Evolutionary conservation across 1,140 invertebrate genomes (phyloP).

Genomic region (Reticulitermes speratus): DNA sequence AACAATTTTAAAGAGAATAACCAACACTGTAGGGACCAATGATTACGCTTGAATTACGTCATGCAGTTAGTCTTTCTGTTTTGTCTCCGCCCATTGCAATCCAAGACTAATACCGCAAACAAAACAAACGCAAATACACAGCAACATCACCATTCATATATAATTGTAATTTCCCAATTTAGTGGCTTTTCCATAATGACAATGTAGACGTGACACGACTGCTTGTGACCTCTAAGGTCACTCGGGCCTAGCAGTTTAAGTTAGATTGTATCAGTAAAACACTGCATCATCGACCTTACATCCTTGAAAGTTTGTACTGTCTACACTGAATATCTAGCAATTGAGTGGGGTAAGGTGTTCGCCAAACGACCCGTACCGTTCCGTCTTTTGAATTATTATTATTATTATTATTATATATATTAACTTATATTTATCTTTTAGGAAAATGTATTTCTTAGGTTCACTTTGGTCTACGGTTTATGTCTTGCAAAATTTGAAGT

Average conservation of each 20-base stretch:
- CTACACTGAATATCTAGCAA: background rate
- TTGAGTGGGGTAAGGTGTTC: no score
- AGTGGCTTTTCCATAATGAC: background rate
- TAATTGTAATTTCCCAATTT: conserved; percentile 8
- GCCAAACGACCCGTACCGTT: no score
- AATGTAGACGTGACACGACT: background rate
- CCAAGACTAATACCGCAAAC: background rate
- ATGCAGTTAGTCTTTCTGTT: background rate
- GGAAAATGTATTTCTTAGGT: no score
- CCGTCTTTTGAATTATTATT: no score
- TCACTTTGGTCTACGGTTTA: no score
- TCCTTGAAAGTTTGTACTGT: background rate
- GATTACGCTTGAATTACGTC: background rate
- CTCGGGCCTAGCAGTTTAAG: background rate
- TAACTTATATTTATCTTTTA: no score
- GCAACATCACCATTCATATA: background rate
- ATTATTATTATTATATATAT: no score
- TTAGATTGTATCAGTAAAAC: background rate
- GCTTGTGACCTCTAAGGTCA: background rate
- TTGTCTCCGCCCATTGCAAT: background rate
- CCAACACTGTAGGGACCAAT: background rate
- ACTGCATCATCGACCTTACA: background rate
- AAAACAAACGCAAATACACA: background rate
- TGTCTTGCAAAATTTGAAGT: no score
- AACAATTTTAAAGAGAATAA: background rate